Conservation (phyloP, 2,797 vertebrate species). For the Acropternis orthonyx region DNA sequence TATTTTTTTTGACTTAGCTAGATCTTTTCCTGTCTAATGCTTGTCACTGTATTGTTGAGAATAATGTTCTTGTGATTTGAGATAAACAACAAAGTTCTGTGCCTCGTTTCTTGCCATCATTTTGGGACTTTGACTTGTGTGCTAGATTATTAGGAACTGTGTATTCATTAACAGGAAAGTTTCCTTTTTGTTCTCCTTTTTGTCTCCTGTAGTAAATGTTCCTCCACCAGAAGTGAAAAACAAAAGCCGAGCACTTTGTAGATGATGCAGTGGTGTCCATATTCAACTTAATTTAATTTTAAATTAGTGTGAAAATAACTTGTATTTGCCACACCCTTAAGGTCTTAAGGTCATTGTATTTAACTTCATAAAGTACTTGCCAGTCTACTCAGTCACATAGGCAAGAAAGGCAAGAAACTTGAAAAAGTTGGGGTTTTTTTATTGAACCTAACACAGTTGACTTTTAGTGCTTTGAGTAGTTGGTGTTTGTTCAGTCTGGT, state of each 20-base stretch:
- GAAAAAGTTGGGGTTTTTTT: not conserved
- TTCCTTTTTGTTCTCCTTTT: not conserved
- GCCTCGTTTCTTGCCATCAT: not conserved
- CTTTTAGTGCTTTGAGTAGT: not conserved
- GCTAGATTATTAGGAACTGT: not conserved
- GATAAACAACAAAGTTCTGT: not conserved
- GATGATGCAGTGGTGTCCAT: not conserved
- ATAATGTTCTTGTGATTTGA: not conserved
- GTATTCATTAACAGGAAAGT: not conserved
- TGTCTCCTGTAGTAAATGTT: not conserved
- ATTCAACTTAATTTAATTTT: not conserved
- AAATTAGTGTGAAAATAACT: not conserved
- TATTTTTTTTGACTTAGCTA: not conserved
- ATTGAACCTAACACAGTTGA: not conserved
- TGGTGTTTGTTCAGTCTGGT: not conserved
- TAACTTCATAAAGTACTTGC: not conserved
- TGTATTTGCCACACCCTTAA: not conserved
- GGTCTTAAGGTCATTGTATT: not conserved
- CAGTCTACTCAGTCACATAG: not conserved
- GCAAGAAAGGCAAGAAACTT: not conserved
- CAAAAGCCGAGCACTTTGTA: not conserved
- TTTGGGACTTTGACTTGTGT: not conserved
- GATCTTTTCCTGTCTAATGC: not conserved
- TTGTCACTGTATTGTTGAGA: fast-evolving
- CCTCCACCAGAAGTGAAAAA: not conserved